phyloP scores from a whole-genome alignment of 53 echinoderm and acorn worm species.

The Arbacia lixula region DNA sequence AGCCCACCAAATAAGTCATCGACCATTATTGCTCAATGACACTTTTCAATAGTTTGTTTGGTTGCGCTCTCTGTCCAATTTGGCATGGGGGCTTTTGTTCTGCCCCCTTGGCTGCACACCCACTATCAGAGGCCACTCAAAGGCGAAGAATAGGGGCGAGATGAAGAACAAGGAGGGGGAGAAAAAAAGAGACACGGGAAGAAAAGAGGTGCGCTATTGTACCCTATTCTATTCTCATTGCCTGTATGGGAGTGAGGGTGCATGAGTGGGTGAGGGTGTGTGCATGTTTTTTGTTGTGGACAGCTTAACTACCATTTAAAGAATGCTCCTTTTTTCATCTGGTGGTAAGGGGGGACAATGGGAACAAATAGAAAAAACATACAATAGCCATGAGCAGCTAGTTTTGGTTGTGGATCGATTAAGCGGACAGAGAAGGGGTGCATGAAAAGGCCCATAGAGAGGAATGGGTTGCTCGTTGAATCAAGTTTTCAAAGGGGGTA shows the following conservation, averaged over 20 bases:
- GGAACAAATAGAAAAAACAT: slow-evolving; percentile 26
- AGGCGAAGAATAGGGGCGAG: neutral
- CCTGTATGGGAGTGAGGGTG: neutral
- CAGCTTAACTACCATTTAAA: slow-evolving; percentile 40
- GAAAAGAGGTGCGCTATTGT: slow-evolving; percentile 32
- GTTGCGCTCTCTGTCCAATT: slow-evolving; percentile 23
- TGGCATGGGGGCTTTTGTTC: slow-evolving; percentile 7
- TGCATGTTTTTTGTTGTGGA: too few species aligned
- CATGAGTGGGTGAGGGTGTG: slow-evolving; percentile 38
- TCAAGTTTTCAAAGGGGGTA: too few species aligned
- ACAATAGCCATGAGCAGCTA: slow-evolving; percentile 33
- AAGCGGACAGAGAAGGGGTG: neutral
- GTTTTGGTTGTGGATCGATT: slow-evolving; percentile 11
- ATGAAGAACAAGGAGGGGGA: slow-evolving; percentile 7
- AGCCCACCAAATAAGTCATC: slow-evolving; percentile 51
- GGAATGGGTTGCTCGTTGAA: too few species aligned
- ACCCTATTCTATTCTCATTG: neutral
- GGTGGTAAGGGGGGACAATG: slow-evolving; percentile 20
- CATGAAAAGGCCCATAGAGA: slow-evolving; percentile 12
- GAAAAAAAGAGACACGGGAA: neutral
- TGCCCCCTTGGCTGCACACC: slow-evolving; percentile 20
- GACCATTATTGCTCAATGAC: slow-evolving; percentile 27
- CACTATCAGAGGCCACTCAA: slow-evolving; percentile 20
- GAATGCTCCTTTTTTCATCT: slow-evolving; percentile 45
- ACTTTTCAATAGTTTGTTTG: slow-evolving; percentile 45